Percentiles rank a stretch among this genome's conserved stretches.
phyloP scores from a whole-genome alignment of 2,797 vertebrate species.

The Coccyzus lansbergi region DNA sequence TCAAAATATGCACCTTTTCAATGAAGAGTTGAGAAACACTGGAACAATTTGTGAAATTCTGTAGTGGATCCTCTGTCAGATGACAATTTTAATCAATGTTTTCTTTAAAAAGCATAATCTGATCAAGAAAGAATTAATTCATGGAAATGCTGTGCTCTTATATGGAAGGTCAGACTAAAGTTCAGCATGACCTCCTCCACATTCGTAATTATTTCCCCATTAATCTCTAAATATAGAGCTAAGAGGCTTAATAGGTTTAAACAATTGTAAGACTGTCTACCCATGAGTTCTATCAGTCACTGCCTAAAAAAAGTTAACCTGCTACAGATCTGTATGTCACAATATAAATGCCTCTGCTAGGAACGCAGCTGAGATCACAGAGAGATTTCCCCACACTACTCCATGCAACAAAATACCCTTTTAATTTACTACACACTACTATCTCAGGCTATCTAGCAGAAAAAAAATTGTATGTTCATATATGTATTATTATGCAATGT shows the following conservation, averaged over 20 bases:
- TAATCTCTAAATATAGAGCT: conserved; percentile 17
- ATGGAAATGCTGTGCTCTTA: not conserved
- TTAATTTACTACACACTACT: not conserved
- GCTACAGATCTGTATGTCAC: not conserved
- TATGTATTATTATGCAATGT: not conserved
- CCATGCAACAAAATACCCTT: not conserved
- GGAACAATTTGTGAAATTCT: not conserved
- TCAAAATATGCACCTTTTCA: not conserved
- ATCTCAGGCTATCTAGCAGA: not conserved
- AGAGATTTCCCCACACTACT: not conserved
- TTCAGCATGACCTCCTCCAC: conserved; percentile 10
- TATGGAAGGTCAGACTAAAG: not conserved
- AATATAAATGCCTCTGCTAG: not conserved
- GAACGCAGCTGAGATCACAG: not conserved
- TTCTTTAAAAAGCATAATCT: not conserved
- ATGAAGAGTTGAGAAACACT: not conserved
- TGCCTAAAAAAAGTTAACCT: not conserved
- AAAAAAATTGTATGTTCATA: not conserved
- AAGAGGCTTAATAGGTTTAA: conserved; percentile 28
- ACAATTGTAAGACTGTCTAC: not conserved
- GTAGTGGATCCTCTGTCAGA: not conserved
- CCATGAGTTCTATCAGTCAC: not conserved
- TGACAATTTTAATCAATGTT: conserved; percentile 5
- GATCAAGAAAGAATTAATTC: conserved; percentile 26
- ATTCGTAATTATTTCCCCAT: conserved; percentile 25